Evolutionary conservation across 2,888 invertebrate species (phyloP), one percentile per base, ranked within the genome.

Genomic region (Drosophila suboccidentalis): DNA sequence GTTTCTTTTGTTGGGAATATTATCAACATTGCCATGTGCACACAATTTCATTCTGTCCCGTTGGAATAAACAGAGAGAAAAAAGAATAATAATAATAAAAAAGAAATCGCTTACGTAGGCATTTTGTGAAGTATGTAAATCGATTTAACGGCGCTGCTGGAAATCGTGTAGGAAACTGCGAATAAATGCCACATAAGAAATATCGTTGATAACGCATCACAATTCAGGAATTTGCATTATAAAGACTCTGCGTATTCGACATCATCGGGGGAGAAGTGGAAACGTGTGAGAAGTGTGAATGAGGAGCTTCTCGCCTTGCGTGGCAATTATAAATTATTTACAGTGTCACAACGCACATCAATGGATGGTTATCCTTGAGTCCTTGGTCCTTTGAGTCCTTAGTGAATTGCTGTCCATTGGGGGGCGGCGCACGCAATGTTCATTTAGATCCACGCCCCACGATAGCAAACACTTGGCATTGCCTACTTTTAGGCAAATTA

Each of bases 401-500:
- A 34, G 61, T 32, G 34, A 10, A 38, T 4, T 15, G 29, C 15
- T 39, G 36, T 29, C 19, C 11, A 22, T 19, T 19, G 15, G 36
- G 36, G 43, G 38, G 10, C 36, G 26, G 10, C 50, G 19, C 89
- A 90, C 83, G 90, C 89, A 80, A 88, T 69, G 72, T 72, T 83
- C 72, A 87, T 90, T 90, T 80, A 80, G 90, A 89, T 89, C 88
- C 88, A 89, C 76, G 83, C 71, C 62, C 63, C 69, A 34, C 77
- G 87, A 84, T 87, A 81, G 63, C 46, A 17, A 55, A 50, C 60
- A 50, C 22, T 58, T 67, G 19, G 71, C 60, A 68, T 68, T 76
- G 87, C 76, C 78, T 78, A 82, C 82, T 82, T 82, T 87, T 72
- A 85, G 82, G 85, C 82, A 85, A 87, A 87, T 87, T 87, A 67